These are phyloP conservation scores for Zygogramma bicolorata DNA, from an alignment of 2,888 invertebrate genomes.

Conservation along the genomic window DNA sequence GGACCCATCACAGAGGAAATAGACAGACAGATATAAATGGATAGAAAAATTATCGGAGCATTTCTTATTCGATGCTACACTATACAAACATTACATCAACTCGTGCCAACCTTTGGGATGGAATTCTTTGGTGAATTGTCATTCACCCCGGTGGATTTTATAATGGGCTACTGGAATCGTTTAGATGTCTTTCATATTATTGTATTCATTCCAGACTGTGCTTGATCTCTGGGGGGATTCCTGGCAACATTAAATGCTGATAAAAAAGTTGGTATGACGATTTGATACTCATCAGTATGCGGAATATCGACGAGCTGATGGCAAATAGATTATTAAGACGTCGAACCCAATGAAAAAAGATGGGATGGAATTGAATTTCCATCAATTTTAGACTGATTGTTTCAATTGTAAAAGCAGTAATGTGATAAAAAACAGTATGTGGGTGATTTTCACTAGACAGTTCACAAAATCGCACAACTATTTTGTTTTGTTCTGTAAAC, in stretches of 20 bases:
- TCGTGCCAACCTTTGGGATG: slow-evolving; percentile 44
- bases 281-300: background rate
- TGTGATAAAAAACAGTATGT: no score
- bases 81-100: slow-evolving; percentile 55
- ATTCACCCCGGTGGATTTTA: slow-evolving; percentile 11
- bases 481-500: no score
- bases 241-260: background rate
- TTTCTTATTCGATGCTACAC: slow-evolving; percentile 66
- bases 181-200: background rate
- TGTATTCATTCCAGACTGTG: background rate
- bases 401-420: no score
- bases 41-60: slow-evolving; percentile 77
- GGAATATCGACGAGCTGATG: no score
- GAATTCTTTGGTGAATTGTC: slow-evolving; percentile 38
- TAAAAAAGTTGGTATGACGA: background rate
- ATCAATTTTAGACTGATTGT: no score
- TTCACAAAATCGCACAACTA: no score
- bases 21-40: slow-evolving; percentile 79
- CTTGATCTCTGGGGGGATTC: background rate
- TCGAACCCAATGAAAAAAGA: no score
- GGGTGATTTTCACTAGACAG: no score
- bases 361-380: no score
- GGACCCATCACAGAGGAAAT: slow-evolving; percentile 71
- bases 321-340: no score
- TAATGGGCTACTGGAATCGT: slow-evolving; percentile 1